Percentiles rank a stretch among this genome's conserved stretches.
phyloP scores from a whole-genome alignment of 2,888 invertebrate genomes.

The Caenorhabditis doughertyi region DNA sequence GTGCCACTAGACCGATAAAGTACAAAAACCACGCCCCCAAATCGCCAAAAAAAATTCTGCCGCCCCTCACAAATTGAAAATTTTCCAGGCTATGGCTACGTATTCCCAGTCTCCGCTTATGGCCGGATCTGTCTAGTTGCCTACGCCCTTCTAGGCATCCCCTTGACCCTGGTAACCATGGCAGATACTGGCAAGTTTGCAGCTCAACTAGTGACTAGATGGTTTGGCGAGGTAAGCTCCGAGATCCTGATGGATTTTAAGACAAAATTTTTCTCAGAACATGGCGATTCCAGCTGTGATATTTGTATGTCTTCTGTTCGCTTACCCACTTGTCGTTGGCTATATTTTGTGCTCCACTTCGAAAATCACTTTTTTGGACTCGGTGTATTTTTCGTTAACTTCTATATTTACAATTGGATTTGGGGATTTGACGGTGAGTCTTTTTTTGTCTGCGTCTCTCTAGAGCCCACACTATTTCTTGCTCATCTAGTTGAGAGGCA shows the following conservation, averaged over 20 bases:
- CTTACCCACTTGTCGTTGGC: conserved; percentile 69
- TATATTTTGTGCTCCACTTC: conserved; percentile 62
- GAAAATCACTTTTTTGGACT: conserved; percentile 67
- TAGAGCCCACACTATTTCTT: too few relatives aligned
- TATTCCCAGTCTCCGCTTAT: conserved; percentile 65
- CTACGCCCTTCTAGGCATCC: conserved; percentile 73
- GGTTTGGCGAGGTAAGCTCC: conserved; percentile 67
- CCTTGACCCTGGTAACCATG: conserved; percentile 73
- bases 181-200: conserved; percentile 76
- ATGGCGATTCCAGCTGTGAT: conserved; percentile 70
- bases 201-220: conserved; percentile 67
- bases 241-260: too few relatives aligned
- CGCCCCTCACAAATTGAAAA: too few relatives aligned
- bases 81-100: conserved; percentile 72
- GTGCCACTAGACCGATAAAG: too few relatives aligned
- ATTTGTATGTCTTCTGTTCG: conserved; percentile 67
- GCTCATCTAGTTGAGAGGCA: too few relatives aligned
- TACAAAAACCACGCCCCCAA: too few relatives aligned
- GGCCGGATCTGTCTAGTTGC: conserved; percentile 64
- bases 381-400: conserved; percentile 72
- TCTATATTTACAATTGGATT: conserved; percentile 76
- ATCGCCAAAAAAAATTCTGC: too few relatives aligned
- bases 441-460: neutral
- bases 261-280: too few relatives aligned
- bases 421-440: conserved; percentile 69